Base-by-base conservation (phyloP, 2,888 invertebrate genomes). In the Sphaerophoria rueppellii region DNA sequence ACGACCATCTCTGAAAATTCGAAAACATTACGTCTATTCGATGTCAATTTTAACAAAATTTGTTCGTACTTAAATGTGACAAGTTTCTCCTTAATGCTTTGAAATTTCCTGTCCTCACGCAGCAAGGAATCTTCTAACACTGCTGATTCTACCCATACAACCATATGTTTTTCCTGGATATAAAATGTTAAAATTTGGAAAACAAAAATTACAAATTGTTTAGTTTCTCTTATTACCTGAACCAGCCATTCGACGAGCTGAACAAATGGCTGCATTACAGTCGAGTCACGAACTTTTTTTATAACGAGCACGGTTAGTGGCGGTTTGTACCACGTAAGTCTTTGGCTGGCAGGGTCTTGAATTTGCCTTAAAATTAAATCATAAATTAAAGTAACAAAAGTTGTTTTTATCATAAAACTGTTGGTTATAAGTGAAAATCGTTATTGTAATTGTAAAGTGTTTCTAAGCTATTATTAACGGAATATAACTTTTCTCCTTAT, bases 301-400 rank as follows among this genome's bases (percentile, higher is more conserved):
- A 99, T 98, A 87, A 99, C 98, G 88, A 99, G 94, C 88, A 98
- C 98, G n/a, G 97, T 97, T 87, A 98, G 94, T 0, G 98, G 98
- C 24, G 98, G 96, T 92, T 98, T 98, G 94, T 98, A 97, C 99
- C 99, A 99, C 58, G 97, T 98, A 89, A 99, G 93, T 90, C 98
- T 94, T 93, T 98, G 98, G 90, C 98, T 98, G 90, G 98, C 98
- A 54, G 98, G 99, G 93, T 99, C 98, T 92, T 98, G 98, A 90
- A 98, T 98, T 92, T 98, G 97, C 96, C 97, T 97, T 93, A 34
- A 92, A 93, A n/a, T 24, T 1, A 32, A 40, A 24, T 40, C 3
- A 7, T 2, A 50, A 58, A 65, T 3, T 6, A 40, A 50, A 43
- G 9, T 4, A 35, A 24, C 40, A 40, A 24, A 24, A 24, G 24